Conservation (phyloP, 92 coral and sea anemone genomes). For the Pocillopora grandis region DNA sequence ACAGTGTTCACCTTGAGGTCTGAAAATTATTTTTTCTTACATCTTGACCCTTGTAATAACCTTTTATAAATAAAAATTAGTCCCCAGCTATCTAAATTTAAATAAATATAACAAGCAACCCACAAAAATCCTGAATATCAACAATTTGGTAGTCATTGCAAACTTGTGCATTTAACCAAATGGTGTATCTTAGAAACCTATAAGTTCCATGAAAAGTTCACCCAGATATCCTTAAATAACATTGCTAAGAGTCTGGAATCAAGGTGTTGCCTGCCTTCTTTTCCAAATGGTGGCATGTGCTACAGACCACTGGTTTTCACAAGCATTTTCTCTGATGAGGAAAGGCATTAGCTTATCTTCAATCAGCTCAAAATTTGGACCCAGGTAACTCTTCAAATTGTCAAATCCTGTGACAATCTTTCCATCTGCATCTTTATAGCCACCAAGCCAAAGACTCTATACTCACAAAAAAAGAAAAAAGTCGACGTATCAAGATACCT, state of each 20-base stretch:
- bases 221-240: background rate
- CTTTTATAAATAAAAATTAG: no score
- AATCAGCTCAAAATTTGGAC: constrained; percentile 58
- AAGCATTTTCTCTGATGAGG: constrained; percentile 66
- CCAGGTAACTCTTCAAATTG: constrained; percentile 49
- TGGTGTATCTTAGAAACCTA: no score
- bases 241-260: background rate
- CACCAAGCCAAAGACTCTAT: constrained; percentile 70
- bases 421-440: constrained; percentile 61
- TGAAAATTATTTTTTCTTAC: no score
- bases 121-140: no score
- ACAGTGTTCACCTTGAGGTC: no score
- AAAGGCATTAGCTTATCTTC: constrained; percentile 68
- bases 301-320: constrained; percentile 69
- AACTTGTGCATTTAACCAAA: no score
- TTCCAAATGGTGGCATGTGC: constrained; percentile 69
- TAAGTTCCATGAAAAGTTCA: no score
- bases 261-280: constrained; percentile 30
- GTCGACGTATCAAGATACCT: background rate
- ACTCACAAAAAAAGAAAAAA: background rate
- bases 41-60: no score
- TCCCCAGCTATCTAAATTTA: no score
- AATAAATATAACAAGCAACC: no score
- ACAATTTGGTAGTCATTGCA: no score
- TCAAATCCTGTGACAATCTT: constrained; percentile 60